These are phyloP conservation scores for Sapajus apella DNA, from an alignment of 2,113 vertebrate species.

Conservation along the genomic window DNA sequence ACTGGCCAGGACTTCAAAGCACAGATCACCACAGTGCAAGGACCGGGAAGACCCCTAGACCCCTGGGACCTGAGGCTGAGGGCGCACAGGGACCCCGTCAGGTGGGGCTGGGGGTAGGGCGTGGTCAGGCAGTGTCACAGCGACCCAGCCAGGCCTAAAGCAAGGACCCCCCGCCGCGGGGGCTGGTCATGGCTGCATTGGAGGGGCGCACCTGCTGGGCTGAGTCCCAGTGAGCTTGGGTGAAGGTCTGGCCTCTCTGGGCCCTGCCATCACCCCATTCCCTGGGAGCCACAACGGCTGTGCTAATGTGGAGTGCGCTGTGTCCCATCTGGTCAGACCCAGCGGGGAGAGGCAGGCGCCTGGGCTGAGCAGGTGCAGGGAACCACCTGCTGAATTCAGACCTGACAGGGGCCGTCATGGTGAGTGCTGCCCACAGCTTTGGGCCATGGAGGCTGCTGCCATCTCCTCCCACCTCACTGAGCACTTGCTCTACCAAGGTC, in stretches of 20 bases:
- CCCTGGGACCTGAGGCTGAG: background rate
- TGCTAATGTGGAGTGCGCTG: accelerated
- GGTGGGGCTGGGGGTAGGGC: too few species aligned
- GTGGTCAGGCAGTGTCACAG: too few species aligned
- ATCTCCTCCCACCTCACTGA: background rate
- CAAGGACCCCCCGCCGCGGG: too few species aligned
- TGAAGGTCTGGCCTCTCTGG: background rate
- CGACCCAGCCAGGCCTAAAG: too few species aligned
- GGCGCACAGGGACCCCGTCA: too few species aligned
- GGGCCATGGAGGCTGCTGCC: background rate
- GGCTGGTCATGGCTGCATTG: background rate
- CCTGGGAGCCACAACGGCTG: background rate
- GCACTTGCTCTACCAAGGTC: background rate
- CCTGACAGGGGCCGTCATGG: background rate
- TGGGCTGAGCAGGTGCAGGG: background rate
- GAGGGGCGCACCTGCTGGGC: background rate
- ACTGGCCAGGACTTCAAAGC: background rate
- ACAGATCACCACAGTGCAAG: background rate
- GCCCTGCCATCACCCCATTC: background rate
- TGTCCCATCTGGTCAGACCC: background rate
- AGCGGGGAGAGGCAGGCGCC: too few species aligned
- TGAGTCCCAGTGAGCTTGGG: background rate
- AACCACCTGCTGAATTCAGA: background rate
- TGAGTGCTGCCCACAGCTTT: background rate
- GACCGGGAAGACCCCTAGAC: background rate